Conservation (phyloP, 2,113 vertebrate species). For the Echinops telfairi region DNA sequence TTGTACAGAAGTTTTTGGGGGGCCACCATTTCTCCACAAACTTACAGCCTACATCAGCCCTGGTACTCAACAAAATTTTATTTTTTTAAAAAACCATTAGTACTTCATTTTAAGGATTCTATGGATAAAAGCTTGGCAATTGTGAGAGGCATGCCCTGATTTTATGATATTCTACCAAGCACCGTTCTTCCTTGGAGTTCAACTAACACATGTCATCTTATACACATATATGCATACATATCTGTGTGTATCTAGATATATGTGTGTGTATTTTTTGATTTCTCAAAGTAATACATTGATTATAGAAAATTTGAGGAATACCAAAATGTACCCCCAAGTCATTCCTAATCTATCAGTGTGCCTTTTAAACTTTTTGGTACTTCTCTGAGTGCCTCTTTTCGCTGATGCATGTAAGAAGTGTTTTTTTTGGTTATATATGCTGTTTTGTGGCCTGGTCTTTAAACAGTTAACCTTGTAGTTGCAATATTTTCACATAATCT, state of each 20-base stretch:
- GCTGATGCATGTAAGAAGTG: background rate
- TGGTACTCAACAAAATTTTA: too few species aligned
- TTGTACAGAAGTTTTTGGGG: too few species aligned
- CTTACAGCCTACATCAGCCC: too few species aligned
- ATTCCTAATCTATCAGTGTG: background rate
- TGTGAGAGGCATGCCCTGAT: too few species aligned
- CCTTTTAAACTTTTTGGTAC: background rate
- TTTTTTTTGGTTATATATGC: background rate
- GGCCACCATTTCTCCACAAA: too few species aligned
- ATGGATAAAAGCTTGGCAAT: too few species aligned
- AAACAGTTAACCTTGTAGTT: background rate
- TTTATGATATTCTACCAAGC: too few species aligned
- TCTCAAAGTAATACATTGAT: background rate
- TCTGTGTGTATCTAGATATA: background rate
- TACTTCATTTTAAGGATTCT: too few species aligned
- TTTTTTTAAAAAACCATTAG: too few species aligned
- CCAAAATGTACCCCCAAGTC: background rate
- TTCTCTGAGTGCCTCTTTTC: background rate
- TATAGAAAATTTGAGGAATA: background rate
- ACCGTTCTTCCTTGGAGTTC: too few species aligned
- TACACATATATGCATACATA: too few species aligned
- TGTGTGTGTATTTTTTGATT: background rate
- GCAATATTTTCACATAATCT: background rate
- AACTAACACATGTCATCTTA: too few species aligned
- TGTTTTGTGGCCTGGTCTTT: background rate